Evolutionary conservation across 1,140 invertebrate species (phyloP).

Genomic region (Colletes gigas): DNA sequence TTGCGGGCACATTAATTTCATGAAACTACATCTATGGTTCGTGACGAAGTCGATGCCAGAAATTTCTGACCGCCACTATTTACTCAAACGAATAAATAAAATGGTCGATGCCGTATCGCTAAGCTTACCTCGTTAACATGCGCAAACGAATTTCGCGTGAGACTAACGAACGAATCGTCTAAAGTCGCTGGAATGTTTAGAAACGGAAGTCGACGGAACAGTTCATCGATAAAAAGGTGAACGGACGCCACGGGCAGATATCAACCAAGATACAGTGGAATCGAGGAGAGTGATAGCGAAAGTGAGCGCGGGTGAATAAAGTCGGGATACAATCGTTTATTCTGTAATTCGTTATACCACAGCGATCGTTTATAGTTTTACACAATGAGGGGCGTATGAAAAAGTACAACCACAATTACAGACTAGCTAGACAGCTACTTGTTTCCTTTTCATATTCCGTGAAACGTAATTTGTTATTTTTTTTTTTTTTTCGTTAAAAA

Average conservation of each 20-base stretch:
- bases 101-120: slow-evolving; percentile 41
- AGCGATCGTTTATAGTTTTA: slow-evolving; percentile 71
- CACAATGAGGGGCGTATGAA: slow-evolving; percentile 69
- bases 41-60: too few relatives aligned
- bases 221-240: slow-evolving; percentile 50
- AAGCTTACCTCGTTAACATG: slow-evolving; percentile 43
- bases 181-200: slow-evolving; percentile 51
- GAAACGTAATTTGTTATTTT: slow-evolving; percentile 63
- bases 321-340: slow-evolving; percentile 70
- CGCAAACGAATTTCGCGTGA: slow-evolving; percentile 4
- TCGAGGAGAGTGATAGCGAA: slow-evolving; percentile 52
- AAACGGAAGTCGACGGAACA: slow-evolving; percentile 57
- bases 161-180: not conserved
- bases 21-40: too few relatives aligned
- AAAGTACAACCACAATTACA: slow-evolving; percentile 72
- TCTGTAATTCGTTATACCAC: slow-evolving; percentile 73
- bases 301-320: slow-evolving; percentile 53
- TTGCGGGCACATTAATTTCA: too few relatives aligned
- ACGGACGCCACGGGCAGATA: slow-evolving; percentile 31
- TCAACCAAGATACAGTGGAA: slow-evolving; percentile 33
- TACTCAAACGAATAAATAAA: slow-evolving; percentile 34
- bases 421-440: slow-evolving; percentile 69
- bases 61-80: slow-evolving; percentile 23
- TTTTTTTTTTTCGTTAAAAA: slow-evolving; percentile 22
- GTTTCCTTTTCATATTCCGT: slow-evolving; percentile 46